Evolutionary conservation across 2,113 vertebrate species (phyloP).

Genomic region (Melanerpes aurifrons): DNA sequence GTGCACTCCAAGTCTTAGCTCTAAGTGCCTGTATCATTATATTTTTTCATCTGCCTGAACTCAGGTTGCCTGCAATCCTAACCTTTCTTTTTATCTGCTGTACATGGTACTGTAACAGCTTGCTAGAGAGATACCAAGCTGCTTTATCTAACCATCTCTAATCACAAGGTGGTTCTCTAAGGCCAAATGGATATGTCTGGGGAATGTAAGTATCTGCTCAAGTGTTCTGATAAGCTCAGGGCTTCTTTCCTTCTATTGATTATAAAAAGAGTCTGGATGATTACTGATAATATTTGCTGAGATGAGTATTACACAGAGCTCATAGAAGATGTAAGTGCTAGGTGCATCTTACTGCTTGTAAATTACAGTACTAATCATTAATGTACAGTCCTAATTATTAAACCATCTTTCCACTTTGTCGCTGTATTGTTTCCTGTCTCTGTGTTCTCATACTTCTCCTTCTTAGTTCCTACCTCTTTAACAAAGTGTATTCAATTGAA

Average conservation of each 20-base stretch:
- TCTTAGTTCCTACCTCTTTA: neutral
- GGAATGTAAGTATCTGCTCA: neutral
- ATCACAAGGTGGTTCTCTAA: neutral
- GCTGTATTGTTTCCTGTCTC: neutral
- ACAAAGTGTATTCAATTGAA: neutral
- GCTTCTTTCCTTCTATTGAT: neutral
- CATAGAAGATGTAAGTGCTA: neutral
- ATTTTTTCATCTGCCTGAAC: neutral
- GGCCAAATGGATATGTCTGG: accelerated
- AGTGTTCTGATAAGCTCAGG: neutral
- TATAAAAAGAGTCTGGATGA: neutral
- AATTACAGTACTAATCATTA: neutral
- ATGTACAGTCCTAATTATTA: neutral
- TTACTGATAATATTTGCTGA: neutral
- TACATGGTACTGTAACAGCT: neutral
- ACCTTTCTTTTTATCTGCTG: neutral
- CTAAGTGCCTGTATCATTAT: accelerated
- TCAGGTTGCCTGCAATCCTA: neutral
- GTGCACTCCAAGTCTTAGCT: neutral
- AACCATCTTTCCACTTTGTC: neutral
- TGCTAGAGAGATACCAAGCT: neutral
- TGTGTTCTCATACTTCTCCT: neutral
- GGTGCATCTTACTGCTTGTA: neutral
- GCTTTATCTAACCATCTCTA: neutral
- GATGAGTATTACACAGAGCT: neutral